Base-by-base conservation (phyloP, 2,113 vertebrate genomes). In the Nerophis ophidion region DNA sequence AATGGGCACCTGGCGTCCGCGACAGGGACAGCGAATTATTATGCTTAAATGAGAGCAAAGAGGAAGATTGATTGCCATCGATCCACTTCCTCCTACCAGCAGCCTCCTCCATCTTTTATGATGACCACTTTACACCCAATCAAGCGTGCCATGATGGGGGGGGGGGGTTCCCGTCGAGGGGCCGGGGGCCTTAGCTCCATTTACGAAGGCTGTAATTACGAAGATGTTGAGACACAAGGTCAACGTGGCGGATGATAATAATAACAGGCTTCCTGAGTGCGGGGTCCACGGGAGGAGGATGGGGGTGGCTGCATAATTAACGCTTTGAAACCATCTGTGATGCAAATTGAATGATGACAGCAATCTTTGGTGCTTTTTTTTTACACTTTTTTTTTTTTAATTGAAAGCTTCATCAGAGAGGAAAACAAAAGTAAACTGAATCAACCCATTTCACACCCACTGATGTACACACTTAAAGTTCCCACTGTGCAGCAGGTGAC, bases 371-470 rank as follows among this genome's bases (percentile, higher is more conserved):
- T 76, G 57, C 60, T 82, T 87, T 88, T 88, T 84, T 26, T 26
- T 84, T 68, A 65, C 81, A 80, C 52, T 66, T 86, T 90, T 90
- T 86, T 96, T 97, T 96, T 51, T 54, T 53, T 57, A 19, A 97
- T 98, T 97, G 92, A 97, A 98, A 98, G 94, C 93, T 93, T 96
- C 93, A 93, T 98, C 91, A 94, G 94, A 96, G 92, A 94, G 93
- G 84, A 54, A 72, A 36, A 71, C 64, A 73, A 82, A 65, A 84
- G 75, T 70, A 83, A 83, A 84, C 71, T 87, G 81, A 88, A 82
- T 79, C 87, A 96, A 95, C 90, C 92, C 88, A 95, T 88, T 88
- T 92, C 94, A 94, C 92, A 93, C 95, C 94, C 93, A 95, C 92
- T 93, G 92, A 95, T 94, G 91, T 93, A 95, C 93, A 93, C 91